A percentile compares a stretch with the other conserved stretches of the same genome.
phyloP scores from a whole-genome alignment of 2,797 vertebrate species.

The Pangasius djambal region DNA sequence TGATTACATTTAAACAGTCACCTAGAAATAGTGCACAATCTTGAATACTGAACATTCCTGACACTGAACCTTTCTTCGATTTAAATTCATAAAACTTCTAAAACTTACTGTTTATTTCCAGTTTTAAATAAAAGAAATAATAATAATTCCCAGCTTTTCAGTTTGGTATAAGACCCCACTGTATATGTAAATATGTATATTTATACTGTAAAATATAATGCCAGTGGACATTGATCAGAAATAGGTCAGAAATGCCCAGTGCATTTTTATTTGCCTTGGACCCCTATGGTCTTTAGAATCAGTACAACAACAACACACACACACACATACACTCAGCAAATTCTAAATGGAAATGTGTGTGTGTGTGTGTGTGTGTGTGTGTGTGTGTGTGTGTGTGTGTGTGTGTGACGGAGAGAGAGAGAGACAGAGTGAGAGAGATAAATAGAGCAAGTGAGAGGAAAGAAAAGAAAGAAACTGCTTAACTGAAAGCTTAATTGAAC shows the following conservation, averaged over 20 bases:
- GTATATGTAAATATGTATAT: too few species aligned
- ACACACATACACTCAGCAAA: neutral
- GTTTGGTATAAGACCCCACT: too few species aligned
- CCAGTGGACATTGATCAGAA: neutral
- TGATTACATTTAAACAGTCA: too few species aligned
- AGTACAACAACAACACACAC: neutral
- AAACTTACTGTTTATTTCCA: too few species aligned
- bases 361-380: too few species aligned
- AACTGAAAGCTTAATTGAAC: neutral
- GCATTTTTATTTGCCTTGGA: neutral
- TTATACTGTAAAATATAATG: neutral
- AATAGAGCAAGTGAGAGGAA: neutral
- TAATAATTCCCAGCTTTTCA: too few species aligned
- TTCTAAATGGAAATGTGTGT: too few species aligned
- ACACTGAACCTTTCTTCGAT: too few species aligned
- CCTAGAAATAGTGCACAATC: too few species aligned
- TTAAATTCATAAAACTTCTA: too few species aligned
- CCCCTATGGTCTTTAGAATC: neutral
- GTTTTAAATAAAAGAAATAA: neutral
- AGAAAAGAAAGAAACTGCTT: neutral
- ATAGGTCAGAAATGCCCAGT: neutral
- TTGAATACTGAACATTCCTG: too few species aligned
- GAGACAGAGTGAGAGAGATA: conserved; percentile 25
- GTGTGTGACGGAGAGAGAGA: conserved; percentile 43
- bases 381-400: too few species aligned